A percentile compares a stretch with the other conserved stretches of the same genome.
Evolutionary conservation across 2,888 invertebrate species (phyloP).

Genomic region (Heliconius ethilla): DNA sequence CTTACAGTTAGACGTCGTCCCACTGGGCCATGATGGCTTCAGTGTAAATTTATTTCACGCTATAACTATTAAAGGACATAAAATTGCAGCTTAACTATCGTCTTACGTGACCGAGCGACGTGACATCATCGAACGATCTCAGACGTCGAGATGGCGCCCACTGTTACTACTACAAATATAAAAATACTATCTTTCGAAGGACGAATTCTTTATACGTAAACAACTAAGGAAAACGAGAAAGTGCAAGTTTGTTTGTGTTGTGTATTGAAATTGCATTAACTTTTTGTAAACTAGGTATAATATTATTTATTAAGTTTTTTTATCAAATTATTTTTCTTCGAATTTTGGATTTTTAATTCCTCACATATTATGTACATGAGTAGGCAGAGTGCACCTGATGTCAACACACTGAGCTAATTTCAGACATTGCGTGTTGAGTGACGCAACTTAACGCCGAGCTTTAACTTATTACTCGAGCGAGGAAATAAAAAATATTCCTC

Average conservation of each 20-base stretch:
- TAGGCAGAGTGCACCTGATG: too few relatives aligned
- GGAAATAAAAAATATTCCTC: background rate
- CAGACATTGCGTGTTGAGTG: background rate
- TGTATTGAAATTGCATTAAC: background rate
- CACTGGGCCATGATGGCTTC: background rate
- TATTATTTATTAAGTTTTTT: background rate
- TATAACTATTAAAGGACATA: slow-evolving; percentile 13
- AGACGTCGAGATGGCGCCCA: slow-evolving; percentile 43
- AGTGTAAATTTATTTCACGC: background rate
- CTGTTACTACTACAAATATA: slow-evolving; percentile 12
- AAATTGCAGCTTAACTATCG: slow-evolving; percentile 12
- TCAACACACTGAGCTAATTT: background rate
- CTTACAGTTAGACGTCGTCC: background rate
- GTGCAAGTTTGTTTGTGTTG: background rate
- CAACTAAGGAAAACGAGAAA: background rate
- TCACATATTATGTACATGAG: too few relatives aligned
- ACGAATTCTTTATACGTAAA: slow-evolving; percentile 10
- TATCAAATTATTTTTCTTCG: too few relatives aligned
- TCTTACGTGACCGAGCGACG: slow-evolving; percentile 32
- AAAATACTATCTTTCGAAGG: slow-evolving; percentile 14
- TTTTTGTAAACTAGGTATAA: too few relatives aligned
- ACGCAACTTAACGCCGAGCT: background rate
- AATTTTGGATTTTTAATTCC: too few relatives aligned
- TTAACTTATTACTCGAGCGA: background rate
- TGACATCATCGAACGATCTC: slow-evolving; percentile 45